Base-by-base conservation (phyloP, 1,140 invertebrate species). In the Micrasema minimum region DNA sequence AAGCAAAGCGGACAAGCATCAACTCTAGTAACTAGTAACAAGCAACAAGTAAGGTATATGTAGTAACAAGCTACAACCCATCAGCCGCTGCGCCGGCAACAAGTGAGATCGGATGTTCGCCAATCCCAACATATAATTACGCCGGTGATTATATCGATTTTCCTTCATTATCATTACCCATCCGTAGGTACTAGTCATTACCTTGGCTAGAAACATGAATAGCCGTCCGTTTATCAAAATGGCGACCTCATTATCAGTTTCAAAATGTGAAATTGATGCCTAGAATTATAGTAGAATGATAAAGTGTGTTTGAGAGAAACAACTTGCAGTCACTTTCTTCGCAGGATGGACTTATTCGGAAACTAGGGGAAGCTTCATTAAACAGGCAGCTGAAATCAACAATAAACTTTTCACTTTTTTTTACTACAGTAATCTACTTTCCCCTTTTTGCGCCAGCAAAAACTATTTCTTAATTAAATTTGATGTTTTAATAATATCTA, bases 71-170 rank as follows among this genome's bases (percentile, higher is more conserved):
- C 46, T 48, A 4, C 46, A 31, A 7, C 26, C 26, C 26, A 7
- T 31, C 26, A 31, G 26, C 26, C 26, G 26, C 26, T 31, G 26
- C 7, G 16, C n/a, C 11, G 12, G 43, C 43, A 3, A n/a, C 43
- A n/a, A 23, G 55, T 18, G 55, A 59, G 55, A 59, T 59, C 37
- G 55, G 37, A 22, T 20, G 55, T 16, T 38, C 7, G 11, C 35
- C 37, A 59, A 43, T 59, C 55, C 37, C 37, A 22, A 12, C 55
- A 20, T 41, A 22, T 59, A 59, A 59, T 59, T 59, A 59, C 11
- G 38, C n/a, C 10, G 14, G 55, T 59, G 55, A 59, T 59, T 59
- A 59, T 59, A 59, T 59, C 55, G 55, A 59, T 59, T 59, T 59
- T 59, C 55, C 55, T 59, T 41, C 55, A 59, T 43, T 59, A 59